Evolutionary conservation across 2,888 invertebrate genomes (phyloP), one percentile per base, ranked within the genome.

Genomic region (Nemoura dubitans): DNA sequence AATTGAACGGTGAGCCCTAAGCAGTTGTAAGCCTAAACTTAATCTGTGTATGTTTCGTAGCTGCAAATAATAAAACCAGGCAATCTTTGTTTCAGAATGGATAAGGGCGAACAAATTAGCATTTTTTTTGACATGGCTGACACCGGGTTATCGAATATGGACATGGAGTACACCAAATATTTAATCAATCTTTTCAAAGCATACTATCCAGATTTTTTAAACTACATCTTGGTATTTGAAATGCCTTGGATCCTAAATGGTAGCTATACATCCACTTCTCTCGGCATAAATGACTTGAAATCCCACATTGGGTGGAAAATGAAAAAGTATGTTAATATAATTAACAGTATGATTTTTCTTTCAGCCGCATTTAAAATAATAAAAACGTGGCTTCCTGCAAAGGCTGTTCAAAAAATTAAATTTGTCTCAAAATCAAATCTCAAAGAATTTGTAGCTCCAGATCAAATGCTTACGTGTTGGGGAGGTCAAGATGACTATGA

Each of bases 201-300:
- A 27, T 98, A 98, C 90, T 98, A 98, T 91, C 98, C 98, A 0
- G 94, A 94, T 91, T 95, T 96, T 90, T 92, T 97, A 88, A 98
- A 97, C 90, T 97, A 97, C 90, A 97, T 98, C 89, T 92, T 98
- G 59, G 96, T 98, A 86, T 97, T 94, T 91, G 98, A 98, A 91
- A 97, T 98, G 96, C 97, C 98, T 0, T 98, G 98, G 98, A 94
- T 98, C 0, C 92, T 98, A 87, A 97, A 96, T 90, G 95, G 96
- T 96, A 92, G 92, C 92, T 91, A 42, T 3, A 36, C 10, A n/a
- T n/a, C n/a, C n/a, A n/a, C n/a, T n/a, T n/a, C n/a, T n/a, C n/a
- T n/a, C n/a, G n/a, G n/a, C n/a, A n/a, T n/a, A n/a, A n/a, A n/a
- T n/a, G n/a, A n/a, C n/a, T n/a, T n/a, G n/a, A n/a, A n/a, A 27